phyloP scores from a whole-genome alignment of 2,888 invertebrate species.

The Acanthacorydalis orientalis region DNA sequence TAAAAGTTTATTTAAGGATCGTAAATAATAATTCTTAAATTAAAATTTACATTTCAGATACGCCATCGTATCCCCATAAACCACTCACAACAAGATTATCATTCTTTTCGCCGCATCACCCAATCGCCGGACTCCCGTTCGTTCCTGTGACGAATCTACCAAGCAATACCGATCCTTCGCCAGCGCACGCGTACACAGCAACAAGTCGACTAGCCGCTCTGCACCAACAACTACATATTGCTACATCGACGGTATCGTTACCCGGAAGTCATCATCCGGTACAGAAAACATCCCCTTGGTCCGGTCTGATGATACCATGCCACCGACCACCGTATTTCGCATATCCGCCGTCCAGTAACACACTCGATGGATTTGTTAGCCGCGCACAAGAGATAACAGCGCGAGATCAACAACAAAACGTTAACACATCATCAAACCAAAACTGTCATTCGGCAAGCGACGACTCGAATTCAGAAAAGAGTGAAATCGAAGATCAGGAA shows the following conservation, averaged over 20 bases:
- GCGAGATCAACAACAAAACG: not conserved
- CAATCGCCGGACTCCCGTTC: constrained; percentile 13
- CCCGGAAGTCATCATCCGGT: constrained; percentile 31
- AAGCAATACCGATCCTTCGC: constrained; percentile 12
- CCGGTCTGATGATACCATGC: constrained; percentile 39
- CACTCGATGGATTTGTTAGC: too few species aligned
- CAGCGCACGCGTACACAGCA: constrained; percentile 25
- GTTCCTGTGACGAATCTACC: constrained; percentile 11
- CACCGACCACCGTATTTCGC: constrained; percentile 14
- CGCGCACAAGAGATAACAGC: not conserved
- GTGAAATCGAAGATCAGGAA: constrained; percentile 23
- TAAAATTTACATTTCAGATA: not conserved
- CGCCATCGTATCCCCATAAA: not conserved
- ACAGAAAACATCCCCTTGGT: constrained; percentile 31
- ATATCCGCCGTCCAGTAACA: not conserved
- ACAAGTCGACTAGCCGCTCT: constrained; percentile 33
- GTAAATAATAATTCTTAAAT: too few species aligned
- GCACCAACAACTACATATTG: constrained; percentile 29
- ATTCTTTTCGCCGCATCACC: constrained; percentile 7
- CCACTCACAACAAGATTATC: not conserved
- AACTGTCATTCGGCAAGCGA: constrained; percentile 26
- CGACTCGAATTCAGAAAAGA: constrained; percentile 37
- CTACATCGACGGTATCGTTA: constrained; percentile 26
- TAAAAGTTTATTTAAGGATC: too few species aligned
- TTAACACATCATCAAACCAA: not conserved